These are phyloP conservation scores for Callosobruchus maculatus DNA, from an alignment of 2,888 invertebrate genomes.

Conservation along the genomic window DNA sequence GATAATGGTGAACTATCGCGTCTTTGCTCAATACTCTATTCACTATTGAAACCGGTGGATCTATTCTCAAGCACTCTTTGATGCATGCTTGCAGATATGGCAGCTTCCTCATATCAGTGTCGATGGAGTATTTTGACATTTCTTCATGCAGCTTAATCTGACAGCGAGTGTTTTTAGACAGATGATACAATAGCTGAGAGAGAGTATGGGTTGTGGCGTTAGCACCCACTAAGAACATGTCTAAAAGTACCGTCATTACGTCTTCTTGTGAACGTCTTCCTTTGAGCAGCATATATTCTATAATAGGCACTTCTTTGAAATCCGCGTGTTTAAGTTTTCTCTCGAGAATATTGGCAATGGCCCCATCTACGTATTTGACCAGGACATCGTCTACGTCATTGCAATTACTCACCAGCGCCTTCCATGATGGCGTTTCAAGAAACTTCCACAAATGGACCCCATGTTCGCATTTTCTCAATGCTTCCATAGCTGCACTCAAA, in stretches of 20 bases:
- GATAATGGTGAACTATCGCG: slow-evolving; percentile 59
- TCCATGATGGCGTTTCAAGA: slow-evolving; percentile 59
- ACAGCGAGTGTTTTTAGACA: slow-evolving; percentile 61
- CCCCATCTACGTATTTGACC: slow-evolving; percentile 57
- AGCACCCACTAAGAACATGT: slow-evolving; percentile 64
- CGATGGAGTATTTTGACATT: slow-evolving; percentile 42
- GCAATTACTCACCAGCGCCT: slow-evolving; percentile 57
- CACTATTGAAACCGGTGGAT: slow-evolving; percentile 63
- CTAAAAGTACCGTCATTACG: slow-evolving; percentile 60
- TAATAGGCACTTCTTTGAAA: slow-evolving; percentile 42
- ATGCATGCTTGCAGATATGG: slow-evolving; percentile 63
- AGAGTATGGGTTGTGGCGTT: slow-evolving; percentile 61
- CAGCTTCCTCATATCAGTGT: slow-evolving; percentile 37
- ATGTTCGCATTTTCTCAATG: slow-evolving; percentile 48
- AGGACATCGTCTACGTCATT: slow-evolving; percentile 61
- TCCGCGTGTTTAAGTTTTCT: slow-evolving; percentile 30
- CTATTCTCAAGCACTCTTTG: slow-evolving; percentile 61
- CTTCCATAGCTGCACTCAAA: slow-evolving; percentile 55
- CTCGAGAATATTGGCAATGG: slow-evolving; percentile 40
- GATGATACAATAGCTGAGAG: slow-evolving; percentile 62
- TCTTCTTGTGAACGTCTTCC: slow-evolving; percentile 59
- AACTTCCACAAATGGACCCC: slow-evolving; percentile 66
- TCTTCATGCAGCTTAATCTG: slow-evolving; percentile 64
- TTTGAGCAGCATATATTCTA: slow-evolving; percentile 56
- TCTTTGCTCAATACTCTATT: slow-evolving; percentile 59